phyloP scores from a whole-genome alignment of 2,888 invertebrate genomes.

The Tinea trinotella region DNA sequence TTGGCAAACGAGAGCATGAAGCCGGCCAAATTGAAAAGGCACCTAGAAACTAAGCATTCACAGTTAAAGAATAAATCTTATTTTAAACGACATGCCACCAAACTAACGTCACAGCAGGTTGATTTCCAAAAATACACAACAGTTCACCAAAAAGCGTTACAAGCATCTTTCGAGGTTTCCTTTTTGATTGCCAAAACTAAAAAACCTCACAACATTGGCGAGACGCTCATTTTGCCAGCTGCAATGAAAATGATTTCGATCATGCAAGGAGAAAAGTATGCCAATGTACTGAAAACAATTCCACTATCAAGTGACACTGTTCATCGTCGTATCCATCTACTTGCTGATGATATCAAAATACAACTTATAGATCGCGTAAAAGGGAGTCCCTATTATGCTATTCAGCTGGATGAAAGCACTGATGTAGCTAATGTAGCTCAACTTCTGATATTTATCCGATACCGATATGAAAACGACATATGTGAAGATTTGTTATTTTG shows the following conservation, averaged over 20 bases:
- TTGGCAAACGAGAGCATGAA: conserved; percentile 9
- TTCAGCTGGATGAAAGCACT: neutral
- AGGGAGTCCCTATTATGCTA: conserved; percentile 2
- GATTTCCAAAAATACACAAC: neutral
- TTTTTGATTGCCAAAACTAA: neutral
- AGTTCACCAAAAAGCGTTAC: neutral
- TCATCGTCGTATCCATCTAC: conserved; percentile 8
- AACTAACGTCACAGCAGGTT: neutral
- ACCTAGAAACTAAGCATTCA: neutral
- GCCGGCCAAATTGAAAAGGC: conserved; percentile 8
- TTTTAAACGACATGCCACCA: neutral
- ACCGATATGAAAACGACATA: too few species aligned
- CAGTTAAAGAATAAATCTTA: neutral
- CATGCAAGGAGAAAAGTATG: too few species aligned
- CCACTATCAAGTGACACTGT: too few species aligned
- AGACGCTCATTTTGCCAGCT: conserved; percentile 10
- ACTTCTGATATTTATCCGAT: too few species aligned
- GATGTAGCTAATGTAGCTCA: conserved; percentile 16
- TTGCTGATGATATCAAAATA: conserved; percentile 14
- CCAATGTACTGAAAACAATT: too few species aligned
- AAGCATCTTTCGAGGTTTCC: conserved; percentile 17
- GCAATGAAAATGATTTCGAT: too few species aligned
- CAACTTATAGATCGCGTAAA: conserved; percentile 12
- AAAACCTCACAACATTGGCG: neutral
- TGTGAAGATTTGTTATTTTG: too few species aligned